These are phyloP conservation scores for Nannoperca obscura DNA, from an alignment of 2,797 vertebrate species.

Conservation along the genomic window DNA sequence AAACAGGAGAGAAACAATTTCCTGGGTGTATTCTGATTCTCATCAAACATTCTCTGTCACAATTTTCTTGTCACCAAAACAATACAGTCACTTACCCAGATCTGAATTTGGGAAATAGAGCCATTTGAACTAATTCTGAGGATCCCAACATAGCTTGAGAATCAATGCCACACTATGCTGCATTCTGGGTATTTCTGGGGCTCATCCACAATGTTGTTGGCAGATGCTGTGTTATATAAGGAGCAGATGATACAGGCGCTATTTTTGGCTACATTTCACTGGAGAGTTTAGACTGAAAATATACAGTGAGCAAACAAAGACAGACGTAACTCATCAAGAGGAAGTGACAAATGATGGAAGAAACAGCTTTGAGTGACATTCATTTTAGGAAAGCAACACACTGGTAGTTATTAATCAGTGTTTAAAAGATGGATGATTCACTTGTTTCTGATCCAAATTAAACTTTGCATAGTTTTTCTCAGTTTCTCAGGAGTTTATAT, in stretches of 20 bases:
- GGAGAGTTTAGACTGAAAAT: slow-evolving; percentile 55
- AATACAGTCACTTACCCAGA: slow-evolving; percentile 14
- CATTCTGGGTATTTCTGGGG: slow-evolving; percentile 59
- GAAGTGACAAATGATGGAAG: slow-evolving; percentile 47
- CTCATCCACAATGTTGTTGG: slow-evolving; percentile 62
- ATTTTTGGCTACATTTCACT: slow-evolving; percentile 65
- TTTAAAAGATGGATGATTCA: slow-evolving; percentile 16
- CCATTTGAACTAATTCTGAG: slow-evolving; percentile 28
- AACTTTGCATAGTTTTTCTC: background rate
- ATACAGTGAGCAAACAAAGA: slow-evolving; percentile 36
- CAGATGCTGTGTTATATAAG: slow-evolving; percentile 70
- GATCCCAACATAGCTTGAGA: slow-evolving; percentile 25
- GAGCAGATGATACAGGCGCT: slow-evolving; percentile 68
- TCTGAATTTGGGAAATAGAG: slow-evolving; percentile 38
- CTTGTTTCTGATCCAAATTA: background rate
- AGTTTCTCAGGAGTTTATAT: background rate
- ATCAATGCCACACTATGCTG: slow-evolving; percentile 49
- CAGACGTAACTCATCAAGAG: slow-evolving; percentile 24
- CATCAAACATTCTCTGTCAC: background rate
- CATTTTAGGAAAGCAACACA: slow-evolving; percentile 4
- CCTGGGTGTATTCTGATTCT: background rate
- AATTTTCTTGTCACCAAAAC: slow-evolving; percentile 12
- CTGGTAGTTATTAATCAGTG: background rate
- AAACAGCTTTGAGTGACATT: slow-evolving; percentile 11
- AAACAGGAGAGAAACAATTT: background rate